A percentile compares a stretch with the other conserved stretches of the same genome.
Evolutionary conservation across 2,113 vertebrate species (phyloP).

Genomic region (Neogobius melanostomus): DNA sequence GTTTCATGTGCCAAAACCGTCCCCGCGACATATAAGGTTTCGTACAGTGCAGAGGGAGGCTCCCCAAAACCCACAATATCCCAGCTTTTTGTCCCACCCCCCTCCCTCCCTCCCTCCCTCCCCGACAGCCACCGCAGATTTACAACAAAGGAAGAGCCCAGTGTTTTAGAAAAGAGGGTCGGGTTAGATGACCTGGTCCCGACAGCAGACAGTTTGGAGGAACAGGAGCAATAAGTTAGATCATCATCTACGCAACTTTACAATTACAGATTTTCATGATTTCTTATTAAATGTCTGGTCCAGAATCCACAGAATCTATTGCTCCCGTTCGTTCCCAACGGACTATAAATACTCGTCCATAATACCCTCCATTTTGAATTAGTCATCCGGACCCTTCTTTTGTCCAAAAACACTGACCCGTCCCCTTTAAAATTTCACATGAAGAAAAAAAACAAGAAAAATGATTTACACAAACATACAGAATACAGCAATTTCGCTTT

Average conservation of each 20-base stretch:
- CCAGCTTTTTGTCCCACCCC: neutral
- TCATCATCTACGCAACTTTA: no score
- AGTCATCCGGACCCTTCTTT: neutral
- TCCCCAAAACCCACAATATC: neutral
- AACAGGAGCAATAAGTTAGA: neutral
- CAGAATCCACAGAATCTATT: no score
- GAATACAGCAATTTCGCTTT: constrained; percentile 49
- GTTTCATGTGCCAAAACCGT: constrained; percentile 34
- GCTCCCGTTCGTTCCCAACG: no score
- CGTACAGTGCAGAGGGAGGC: no score
- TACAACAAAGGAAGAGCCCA: neutral
- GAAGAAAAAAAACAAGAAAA: constrained; percentile 13
- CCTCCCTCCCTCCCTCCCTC: no score
- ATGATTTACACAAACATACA: constrained; percentile 43
- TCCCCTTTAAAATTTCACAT: neutral
- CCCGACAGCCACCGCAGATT: constrained; percentile 1
- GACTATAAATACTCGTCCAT: no score
- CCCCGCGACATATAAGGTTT: no score
- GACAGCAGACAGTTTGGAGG: neutral
- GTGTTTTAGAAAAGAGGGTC: neutral
- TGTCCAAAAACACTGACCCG: neutral
- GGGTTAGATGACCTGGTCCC: neutral
- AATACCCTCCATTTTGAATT: neutral
- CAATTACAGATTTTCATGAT: no score
- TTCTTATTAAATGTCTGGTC: no score